Evolutionary conservation across 2,113 vertebrate genomes (phyloP).

Genomic region (Carassius auratus): DNA sequence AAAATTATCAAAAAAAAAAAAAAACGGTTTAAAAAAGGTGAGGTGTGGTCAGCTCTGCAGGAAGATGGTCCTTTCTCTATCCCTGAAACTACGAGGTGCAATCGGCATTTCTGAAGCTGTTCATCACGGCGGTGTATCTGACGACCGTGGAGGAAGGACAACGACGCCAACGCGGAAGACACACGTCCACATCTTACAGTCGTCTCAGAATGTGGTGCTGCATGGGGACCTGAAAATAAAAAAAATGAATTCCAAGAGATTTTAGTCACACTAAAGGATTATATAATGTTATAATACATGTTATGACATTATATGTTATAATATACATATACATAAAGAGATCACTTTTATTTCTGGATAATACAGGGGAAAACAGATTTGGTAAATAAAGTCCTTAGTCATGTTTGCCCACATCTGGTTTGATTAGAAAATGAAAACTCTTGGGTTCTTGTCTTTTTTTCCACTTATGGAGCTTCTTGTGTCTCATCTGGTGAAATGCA

Average conservation of each 20-base stretch:
- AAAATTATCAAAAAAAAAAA: conserved; percentile 64
- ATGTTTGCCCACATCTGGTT: conserved; percentile 87
- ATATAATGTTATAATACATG: conserved; percentile 80
- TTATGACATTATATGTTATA: conserved; percentile 66
- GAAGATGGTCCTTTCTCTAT: conserved; percentile 83
- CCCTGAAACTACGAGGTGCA: conserved; percentile 82
- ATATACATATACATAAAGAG: conserved; percentile 65
- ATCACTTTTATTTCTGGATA: conserved; percentile 90
- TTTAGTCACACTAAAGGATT: conserved; percentile 86
- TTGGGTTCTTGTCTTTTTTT: conserved; percentile 37
- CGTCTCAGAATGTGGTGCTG: conserved; percentile 85
- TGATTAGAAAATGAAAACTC: conserved; percentile 75
- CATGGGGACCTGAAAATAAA: conserved; percentile 85
- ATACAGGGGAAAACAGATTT: conserved; percentile 82
- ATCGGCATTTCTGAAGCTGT: conserved; percentile 81
- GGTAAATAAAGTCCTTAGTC: conserved; percentile 88
- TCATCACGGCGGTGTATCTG: conserved; percentile 74
- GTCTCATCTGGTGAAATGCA: conserved; percentile 3
- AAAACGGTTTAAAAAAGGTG: conserved; percentile 68
- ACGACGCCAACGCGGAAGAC: conserved; percentile 25
- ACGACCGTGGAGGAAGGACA: conserved; percentile 61
- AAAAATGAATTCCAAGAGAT: conserved; percentile 79
- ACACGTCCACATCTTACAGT: conserved; percentile 82
- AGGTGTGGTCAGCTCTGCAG: conserved; percentile 75
- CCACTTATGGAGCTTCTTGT: neutral